These are phyloP conservation scores for Pelosia muscerda DNA, from an alignment of 2,888 invertebrate genomes.

Conservation along the genomic window DNA sequence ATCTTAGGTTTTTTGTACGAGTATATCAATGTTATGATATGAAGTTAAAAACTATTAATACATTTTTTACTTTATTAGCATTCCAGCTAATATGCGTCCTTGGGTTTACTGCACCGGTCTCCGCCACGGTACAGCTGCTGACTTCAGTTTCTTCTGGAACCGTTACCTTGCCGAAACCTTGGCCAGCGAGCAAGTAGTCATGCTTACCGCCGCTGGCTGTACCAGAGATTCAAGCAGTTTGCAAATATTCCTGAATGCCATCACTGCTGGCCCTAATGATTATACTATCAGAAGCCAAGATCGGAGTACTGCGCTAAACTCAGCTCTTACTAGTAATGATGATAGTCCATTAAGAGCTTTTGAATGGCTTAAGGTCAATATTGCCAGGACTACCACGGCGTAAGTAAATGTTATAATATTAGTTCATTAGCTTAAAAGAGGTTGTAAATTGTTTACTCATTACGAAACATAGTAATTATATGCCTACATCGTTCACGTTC, in stretches of 20 bases:
- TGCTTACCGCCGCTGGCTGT: constrained; percentile 90
- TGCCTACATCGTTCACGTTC: background rate
- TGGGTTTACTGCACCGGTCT: constrained; percentile 93
- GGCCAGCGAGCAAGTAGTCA: constrained; percentile 89
- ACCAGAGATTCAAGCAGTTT: constrained; percentile 80
- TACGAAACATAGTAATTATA: too few relatives aligned
- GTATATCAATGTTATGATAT: too few relatives aligned
- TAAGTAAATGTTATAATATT: constrained; percentile 17
- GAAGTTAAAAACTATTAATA: background rate
- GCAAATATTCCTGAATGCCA: constrained; percentile 62
- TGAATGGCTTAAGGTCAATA: constrained; percentile 78
- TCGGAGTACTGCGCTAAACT: constrained; percentile 70
- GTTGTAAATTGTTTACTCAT: background rate
- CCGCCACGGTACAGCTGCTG: constrained; percentile 85
- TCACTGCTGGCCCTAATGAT: constrained; percentile 58
- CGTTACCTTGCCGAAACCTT: constrained; percentile 87
- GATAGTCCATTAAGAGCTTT: constrained; percentile 86
- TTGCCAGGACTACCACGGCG: constrained; percentile 46
- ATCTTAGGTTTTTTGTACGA: too few relatives aligned
- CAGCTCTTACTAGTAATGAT: constrained; percentile 85
- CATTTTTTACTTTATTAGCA: constrained; percentile 46
- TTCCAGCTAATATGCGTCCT: constrained; percentile 85
- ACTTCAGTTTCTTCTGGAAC: constrained; percentile 90
- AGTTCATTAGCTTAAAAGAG: too few relatives aligned
- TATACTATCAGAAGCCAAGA: constrained; percentile 76